These are phyloP conservation scores for Cyrtonyx montezumae DNA, from an alignment of 2,113 vertebrate species.

Conservation along the genomic window DNA sequence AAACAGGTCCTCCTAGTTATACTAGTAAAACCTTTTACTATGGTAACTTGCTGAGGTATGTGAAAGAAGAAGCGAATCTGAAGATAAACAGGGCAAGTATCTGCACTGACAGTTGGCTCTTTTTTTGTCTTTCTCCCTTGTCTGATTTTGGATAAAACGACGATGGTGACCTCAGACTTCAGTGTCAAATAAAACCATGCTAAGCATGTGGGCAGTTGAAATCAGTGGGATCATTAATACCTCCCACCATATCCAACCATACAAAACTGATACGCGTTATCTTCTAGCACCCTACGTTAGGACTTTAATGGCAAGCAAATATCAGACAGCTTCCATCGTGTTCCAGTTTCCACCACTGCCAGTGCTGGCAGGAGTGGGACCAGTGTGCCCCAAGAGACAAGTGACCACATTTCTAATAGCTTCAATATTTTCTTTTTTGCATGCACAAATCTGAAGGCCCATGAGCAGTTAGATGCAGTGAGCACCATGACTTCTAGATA, in stretches of 20 bases:
- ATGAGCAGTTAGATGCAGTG: background rate
- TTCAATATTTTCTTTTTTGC: background rate
- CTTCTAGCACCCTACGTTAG: background rate
- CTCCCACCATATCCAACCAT: background rate
- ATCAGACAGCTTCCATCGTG: rapidly evolving
- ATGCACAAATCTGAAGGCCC: background rate
- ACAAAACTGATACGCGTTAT: background rate
- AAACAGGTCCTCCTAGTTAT: constrained; percentile 35
- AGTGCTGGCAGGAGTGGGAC: rapidly evolving
- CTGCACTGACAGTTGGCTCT: background rate
- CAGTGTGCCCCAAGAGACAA: background rate
- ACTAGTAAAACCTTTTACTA: background rate
- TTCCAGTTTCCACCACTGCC: background rate
- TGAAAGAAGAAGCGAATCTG: background rate
- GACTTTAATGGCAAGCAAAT: background rate
- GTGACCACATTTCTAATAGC: background rate
- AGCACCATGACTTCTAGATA: background rate
- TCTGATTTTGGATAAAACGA: background rate
- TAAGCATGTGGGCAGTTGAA: background rate
- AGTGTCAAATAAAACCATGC: background rate
- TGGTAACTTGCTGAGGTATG: constrained; percentile 27
- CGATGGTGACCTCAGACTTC: background rate
- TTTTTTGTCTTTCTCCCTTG: background rate
- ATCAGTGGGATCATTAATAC: background rate
- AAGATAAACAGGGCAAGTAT: background rate